Base-by-base conservation (phyloP, 2,113 vertebrate species). In the Numida meleagris region DNA sequence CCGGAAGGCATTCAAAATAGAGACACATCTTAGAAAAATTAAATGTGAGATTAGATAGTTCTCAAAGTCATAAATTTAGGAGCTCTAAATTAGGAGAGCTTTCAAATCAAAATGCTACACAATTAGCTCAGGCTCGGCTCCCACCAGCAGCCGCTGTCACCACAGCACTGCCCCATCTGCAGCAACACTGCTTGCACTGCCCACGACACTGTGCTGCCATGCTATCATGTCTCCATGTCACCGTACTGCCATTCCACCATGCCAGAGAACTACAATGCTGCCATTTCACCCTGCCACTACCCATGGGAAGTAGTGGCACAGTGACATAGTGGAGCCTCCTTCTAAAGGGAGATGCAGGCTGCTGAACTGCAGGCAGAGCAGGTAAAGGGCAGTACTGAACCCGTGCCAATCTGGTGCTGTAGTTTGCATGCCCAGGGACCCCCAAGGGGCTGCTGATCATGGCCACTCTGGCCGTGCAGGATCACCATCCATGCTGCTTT, bases 161-260 rank as follows among this genome's bases (percentile, higher is more conserved):
- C 2, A 21, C 11, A n/a, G 1, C 0, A 40, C 36, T 42, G 79
- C 19, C 59, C 27, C 24, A 68, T 18, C 34, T 66, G 20, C 34
- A 51, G 4, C 12, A 55, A 63, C 53, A 62, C 50, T 36, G 38
- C 58, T 65, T 29, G 43, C 4, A 9, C 2, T 19, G 6, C 45
- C 7, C 0, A 0, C 34, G 12, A 15, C 34, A 4, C 19, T 5
- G 0, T 14, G 48, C 3, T 2, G 3, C 72, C 7, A 1, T 18
- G 53, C 29, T 17, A 31, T 31, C 31, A n/a, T 57, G 31, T 57
- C 31, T 12, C 33, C 31, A 19, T 57, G 59, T 36, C 36, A 27
- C 59, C 24, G 10, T 11, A 24, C 6, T 36, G 38, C 36, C 25
- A 25, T 34, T 14, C 53, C 19, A 10, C 48, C 33, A 57, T 27